These are phyloP conservation scores for Rhynchopsitta pachyrhyncha DNA, from an alignment of 2,113 vertebrate genomes.

Conservation along the genomic window DNA sequence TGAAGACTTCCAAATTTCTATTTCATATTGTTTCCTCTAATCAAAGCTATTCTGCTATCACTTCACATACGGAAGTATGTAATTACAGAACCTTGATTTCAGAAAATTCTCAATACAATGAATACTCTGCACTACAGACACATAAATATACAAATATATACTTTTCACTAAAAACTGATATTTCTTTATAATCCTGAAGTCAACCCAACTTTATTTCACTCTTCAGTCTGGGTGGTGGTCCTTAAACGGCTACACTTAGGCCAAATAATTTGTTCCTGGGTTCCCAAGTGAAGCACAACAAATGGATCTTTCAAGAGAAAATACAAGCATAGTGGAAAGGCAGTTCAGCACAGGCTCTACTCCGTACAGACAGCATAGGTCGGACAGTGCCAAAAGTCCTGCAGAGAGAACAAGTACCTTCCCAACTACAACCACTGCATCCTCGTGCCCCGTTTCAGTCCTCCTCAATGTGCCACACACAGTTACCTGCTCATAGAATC, in stretches of 20 bases:
- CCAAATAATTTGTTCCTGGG: not conserved
- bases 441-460: accelerated
- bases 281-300: not conserved
- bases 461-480: accelerated
- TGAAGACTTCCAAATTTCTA: not conserved
- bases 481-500: not conserved
- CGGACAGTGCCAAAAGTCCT: not conserved
- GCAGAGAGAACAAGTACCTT: not conserved
- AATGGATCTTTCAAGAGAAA: not conserved
- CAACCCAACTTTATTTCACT: not conserved
- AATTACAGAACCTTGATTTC: not conserved
- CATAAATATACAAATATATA: not conserved
- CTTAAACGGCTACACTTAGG: not conserved
- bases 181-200: not conserved
- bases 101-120: not conserved
- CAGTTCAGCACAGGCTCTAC: not conserved
- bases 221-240: not conserved
- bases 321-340: not conserved
- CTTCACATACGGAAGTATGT: accelerated
- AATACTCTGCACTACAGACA: not conserved
- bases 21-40: not conserved
- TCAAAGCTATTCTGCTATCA: not conserved
- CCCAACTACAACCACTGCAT: not conserved
- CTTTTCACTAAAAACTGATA: not conserved
- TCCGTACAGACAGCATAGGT: not conserved